Conservation (phyloP, 2,797 vertebrate species). For the Meriones psammophilus region DNA sequence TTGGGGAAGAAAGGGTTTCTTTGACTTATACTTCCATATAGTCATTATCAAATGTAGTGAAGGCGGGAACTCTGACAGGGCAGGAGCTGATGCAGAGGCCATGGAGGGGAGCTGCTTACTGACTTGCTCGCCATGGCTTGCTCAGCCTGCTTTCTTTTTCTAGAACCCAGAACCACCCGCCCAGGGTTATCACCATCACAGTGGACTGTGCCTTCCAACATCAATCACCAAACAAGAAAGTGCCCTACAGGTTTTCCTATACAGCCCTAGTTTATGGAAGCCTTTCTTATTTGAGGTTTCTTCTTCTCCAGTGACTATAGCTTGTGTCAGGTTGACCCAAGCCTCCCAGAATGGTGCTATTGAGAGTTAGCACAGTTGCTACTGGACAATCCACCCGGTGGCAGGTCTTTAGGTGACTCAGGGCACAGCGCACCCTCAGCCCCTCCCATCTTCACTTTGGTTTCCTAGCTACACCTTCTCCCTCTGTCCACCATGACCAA, state of each 20-base stretch:
- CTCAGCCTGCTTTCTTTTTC: background rate
- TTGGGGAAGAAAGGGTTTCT: background rate
- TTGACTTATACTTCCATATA: too few relatives aligned
- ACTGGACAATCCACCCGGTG: background rate
- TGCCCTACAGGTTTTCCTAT: background rate
- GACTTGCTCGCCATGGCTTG: background rate
- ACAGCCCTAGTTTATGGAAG: too few relatives aligned
- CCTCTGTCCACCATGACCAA: background rate
- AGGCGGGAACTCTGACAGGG: background rate
- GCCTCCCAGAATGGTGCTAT: background rate
- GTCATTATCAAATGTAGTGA: background rate
- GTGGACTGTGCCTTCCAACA: background rate
- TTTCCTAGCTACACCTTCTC: background rate
- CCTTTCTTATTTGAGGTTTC: background rate
- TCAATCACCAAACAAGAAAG: background rate
- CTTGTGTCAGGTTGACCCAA: background rate
- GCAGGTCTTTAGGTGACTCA: background rate
- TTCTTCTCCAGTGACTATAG: background rate
- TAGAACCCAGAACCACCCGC: background rate
- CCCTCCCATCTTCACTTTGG: background rate
- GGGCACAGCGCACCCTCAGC: background rate
- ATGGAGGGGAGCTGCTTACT: background rate
- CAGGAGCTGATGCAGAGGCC: background rate
- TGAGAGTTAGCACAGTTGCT: background rate
- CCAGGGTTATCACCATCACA: background rate